phyloP scores from a whole-genome alignment of 2,797 vertebrate genomes.

The Paramormyrops hopkinsi region DNA sequence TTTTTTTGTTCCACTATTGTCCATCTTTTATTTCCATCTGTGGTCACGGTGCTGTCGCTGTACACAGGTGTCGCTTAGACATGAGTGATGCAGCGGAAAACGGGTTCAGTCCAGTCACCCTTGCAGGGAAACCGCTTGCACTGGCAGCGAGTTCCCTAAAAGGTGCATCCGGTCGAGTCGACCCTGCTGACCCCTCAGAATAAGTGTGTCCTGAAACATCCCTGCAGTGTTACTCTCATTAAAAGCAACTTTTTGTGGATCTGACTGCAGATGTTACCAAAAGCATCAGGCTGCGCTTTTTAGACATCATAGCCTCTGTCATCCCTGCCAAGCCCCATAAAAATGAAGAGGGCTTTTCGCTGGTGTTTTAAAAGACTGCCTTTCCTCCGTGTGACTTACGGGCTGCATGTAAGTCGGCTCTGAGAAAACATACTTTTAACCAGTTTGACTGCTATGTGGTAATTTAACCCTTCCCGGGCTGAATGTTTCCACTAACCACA shows the following conservation, averaged over 20 bases:
- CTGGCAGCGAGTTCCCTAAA: background rate
- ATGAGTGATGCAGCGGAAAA: background rate
- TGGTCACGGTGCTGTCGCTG: background rate
- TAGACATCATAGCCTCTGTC: background rate
- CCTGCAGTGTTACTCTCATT: background rate
- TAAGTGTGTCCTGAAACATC: background rate
- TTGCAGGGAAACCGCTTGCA: background rate
- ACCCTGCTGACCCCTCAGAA: background rate
- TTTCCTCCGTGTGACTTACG: background rate
- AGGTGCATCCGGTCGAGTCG: background rate
- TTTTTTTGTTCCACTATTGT: background rate
- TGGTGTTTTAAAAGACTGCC: background rate
- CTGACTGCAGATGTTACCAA: background rate
- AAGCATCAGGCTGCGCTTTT: background rate
- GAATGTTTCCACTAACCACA: slow-evolving; percentile 4
- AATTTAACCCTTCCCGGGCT: slow-evolving; percentile 11
- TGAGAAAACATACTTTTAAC: background rate
- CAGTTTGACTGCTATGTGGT: slow-evolving; percentile 3
- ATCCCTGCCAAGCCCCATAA: background rate
- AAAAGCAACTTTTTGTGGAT: background rate
- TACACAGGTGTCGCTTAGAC: background rate
- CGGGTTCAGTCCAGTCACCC: background rate
- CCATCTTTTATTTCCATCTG: background rate
- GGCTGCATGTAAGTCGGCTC: background rate
- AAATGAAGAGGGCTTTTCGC: background rate